phyloP scores from a whole-genome alignment of 2,888 invertebrate genomes.

The Frankliniella intonsa region DNA sequence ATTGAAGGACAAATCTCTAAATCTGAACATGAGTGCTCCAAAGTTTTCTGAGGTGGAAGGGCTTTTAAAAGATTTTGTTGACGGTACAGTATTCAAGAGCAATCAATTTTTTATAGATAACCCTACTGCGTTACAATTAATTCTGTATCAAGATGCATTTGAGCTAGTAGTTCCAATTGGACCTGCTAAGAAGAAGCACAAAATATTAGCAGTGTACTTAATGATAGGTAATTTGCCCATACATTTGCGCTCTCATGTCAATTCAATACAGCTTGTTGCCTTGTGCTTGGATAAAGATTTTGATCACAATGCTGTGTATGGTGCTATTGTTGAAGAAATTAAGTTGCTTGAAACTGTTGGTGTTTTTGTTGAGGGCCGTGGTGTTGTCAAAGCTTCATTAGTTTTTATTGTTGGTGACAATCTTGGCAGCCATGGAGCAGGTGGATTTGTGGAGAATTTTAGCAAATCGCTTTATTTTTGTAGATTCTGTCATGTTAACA shows the following conservation, averaged over 20 bases:
- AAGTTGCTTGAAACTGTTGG: slow-evolving; percentile 36
- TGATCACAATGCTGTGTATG: slow-evolving; percentile 36
- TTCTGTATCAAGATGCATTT: slow-evolving; percentile 38
- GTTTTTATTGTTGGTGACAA: slow-evolving; percentile 15
- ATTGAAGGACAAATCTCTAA: slow-evolving; percentile 36
- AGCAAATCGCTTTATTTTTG: slow-evolving; percentile 12
- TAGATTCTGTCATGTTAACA: not conserved
- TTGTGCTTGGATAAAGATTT: slow-evolving; percentile 36
- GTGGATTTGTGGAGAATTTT: slow-evolving; percentile 12
- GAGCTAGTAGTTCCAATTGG: slow-evolving; percentile 35
- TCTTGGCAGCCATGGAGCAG: slow-evolving; percentile 4
- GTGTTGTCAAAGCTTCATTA: not conserved
- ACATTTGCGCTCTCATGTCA: slow-evolving; percentile 32
- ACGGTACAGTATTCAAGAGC: slow-evolving; percentile 38
- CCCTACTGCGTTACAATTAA: slow-evolving; percentile 37
- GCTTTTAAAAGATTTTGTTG: slow-evolving; percentile 39
- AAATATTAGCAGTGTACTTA: not conserved
- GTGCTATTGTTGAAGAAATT: slow-evolving; percentile 36
- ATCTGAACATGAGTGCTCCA: slow-evolving; percentile 29
- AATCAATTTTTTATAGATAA: slow-evolving; percentile 38
- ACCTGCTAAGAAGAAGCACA: not conserved
- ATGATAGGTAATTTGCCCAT: slow-evolving; percentile 22
- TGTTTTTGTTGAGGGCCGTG: slow-evolving; percentile 16
- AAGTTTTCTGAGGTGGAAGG: slow-evolving; percentile 29
- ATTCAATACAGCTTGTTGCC: slow-evolving; percentile 26